Evolutionary conservation across 1,140 invertebrate genomes (phyloP).

Genomic region (Diuraphis noxia): DNA sequence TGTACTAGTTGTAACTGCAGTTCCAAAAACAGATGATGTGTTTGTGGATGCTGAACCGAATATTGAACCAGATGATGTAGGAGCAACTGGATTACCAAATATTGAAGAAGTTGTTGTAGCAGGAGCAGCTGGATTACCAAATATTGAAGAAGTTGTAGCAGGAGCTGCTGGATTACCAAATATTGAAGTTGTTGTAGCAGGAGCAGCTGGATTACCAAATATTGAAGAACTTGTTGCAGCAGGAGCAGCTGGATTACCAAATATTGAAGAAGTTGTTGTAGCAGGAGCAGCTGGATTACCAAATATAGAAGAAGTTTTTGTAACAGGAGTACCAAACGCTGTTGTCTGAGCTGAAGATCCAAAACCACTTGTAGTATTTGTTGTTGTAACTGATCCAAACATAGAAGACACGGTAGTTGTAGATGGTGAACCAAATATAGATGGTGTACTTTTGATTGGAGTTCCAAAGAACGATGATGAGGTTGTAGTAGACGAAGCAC

Average conservation of each 20-base stretch:
- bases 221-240: conserved; percentile 12
- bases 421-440: conserved; percentile 33
- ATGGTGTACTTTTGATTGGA: not conserved
- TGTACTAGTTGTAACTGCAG: conserved; percentile 3
- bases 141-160: not conserved
- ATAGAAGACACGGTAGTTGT: conserved; percentile 6
- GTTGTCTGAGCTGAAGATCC: conserved; percentile 1
- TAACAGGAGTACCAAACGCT: not conserved
- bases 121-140: not conserved
- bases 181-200: conserved; percentile 2
- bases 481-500: not conserved
- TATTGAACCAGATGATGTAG: conserved; percentile 20
- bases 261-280: conserved; percentile 26
- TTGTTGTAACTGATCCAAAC: conserved; percentile 44
- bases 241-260: no score
- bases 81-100: not conserved
- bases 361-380: conserved; percentile 10
- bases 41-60: conserved; percentile 9
- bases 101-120: conserved; percentile 5
- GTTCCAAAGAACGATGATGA: conserved; percentile 31
- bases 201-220: not conserved
- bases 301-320: conserved; percentile 24
- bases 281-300: not conserved
- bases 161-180: not conserved
- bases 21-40: conserved; percentile 37